Evolutionary conservation across 2,797 vertebrate genomes (phyloP).

Genomic region (Xiphorhynchus erythropygius): DNA sequence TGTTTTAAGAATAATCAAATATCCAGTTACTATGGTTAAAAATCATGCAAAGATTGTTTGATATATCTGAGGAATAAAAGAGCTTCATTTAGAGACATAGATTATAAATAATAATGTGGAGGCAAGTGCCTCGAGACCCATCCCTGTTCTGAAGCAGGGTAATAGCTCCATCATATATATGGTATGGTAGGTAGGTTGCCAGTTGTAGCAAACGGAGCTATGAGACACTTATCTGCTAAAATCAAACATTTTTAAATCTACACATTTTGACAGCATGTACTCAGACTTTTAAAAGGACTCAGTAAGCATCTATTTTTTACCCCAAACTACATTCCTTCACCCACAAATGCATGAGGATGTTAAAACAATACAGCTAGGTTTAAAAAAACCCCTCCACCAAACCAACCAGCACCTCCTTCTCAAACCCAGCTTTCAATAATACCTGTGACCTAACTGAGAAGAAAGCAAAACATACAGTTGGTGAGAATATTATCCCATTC

Average conservation of each 20-base stretch:
- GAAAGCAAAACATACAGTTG: not conserved
- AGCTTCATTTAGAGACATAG: not conserved
- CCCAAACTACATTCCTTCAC: not conserved
- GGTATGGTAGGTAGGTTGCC: not conserved
- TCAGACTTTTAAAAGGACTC: not conserved
- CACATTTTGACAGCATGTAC: not conserved
- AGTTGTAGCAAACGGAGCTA: not conserved
- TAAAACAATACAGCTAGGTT: not conserved
- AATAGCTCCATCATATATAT: not conserved
- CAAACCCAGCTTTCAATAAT: not conserved
- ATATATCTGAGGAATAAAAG: not conserved
- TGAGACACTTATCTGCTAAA: not conserved
- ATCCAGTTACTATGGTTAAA: not conserved
- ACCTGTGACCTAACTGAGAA: not conserved
- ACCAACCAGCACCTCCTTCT: not conserved
- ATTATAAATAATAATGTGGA: not conserved
- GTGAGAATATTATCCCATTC: not conserved
- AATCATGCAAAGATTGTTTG: not conserved
- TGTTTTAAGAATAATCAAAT: not conserved
- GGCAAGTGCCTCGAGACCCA: not conserved
- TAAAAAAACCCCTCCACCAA: fast-evolving
- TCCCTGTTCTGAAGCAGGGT: not conserved
- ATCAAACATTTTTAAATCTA: not conserved
- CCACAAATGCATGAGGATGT: not conserved
- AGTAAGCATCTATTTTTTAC: not conserved